phyloP scores from a whole-genome alignment of 2,888 invertebrate species.

The Aethes cnicana region DNA sequence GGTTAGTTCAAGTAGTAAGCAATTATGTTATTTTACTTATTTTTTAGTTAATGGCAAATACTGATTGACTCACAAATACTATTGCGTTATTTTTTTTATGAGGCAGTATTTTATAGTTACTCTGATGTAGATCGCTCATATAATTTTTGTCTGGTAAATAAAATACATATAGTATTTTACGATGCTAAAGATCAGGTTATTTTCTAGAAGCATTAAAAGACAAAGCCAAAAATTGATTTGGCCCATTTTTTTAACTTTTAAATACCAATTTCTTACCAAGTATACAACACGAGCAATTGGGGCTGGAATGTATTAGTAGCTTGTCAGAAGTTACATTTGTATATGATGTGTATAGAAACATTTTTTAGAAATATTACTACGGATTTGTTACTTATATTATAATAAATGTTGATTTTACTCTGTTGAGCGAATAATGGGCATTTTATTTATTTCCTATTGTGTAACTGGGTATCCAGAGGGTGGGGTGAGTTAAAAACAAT shows the following conservation, averaged over 20 bases:
- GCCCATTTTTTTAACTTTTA: too few species aligned
- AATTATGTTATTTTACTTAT: constrained; percentile 43
- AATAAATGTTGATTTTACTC: constrained; percentile 46
- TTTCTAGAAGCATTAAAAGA: too few species aligned
- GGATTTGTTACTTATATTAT: constrained; percentile 44
- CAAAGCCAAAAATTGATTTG: too few species aligned
- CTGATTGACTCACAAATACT: neutral
- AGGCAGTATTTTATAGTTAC: constrained; percentile 3
- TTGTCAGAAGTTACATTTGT: constrained; percentile 15
- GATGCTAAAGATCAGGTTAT: too few species aligned
- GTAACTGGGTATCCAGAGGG: constrained; percentile 26
- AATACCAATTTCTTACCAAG: too few species aligned
- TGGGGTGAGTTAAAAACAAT: neutral
- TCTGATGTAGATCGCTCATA: too few species aligned
- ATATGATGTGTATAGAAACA: neutral
- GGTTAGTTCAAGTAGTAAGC: constrained; percentile 40
- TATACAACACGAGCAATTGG: neutral
- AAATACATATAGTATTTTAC: too few species aligned
- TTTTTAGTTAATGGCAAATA: constrained; percentile 30
- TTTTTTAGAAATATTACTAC: constrained; percentile 42
- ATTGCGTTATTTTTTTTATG: neutral
- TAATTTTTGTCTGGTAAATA: too few species aligned
- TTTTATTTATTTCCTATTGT: constrained; percentile 32
- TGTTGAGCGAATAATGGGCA: constrained; percentile 47
- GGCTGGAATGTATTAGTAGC: neutral